Base-by-base conservation (phyloP, 2,113 vertebrate species). In the Mystacornis crossleyi region DNA sequence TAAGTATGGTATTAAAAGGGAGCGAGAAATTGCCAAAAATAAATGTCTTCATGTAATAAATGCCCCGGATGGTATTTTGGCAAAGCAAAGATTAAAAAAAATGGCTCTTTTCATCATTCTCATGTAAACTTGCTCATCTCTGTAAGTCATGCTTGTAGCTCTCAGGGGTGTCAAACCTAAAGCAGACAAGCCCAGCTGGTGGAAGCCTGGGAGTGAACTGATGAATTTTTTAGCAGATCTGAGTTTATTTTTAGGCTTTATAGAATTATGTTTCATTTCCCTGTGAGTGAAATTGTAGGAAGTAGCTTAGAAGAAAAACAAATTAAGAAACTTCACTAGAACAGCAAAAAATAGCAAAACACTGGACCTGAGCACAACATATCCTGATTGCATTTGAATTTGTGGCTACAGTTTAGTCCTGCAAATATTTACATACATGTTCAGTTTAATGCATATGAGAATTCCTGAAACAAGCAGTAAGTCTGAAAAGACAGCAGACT, bases 141-240 rank as follows among this genome's bases (percentile, higher is more conserved):
- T 90, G 23, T 95, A 92, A 96, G 87, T 93, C 83, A 71, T 75
- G 92, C 97, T 95, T 96, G 94, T 96, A 90, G 96, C 94, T 97
- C 97, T 97, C 90, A 92, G 88, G 96, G 95, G 95, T 95, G 94
- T 93, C 93, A 97, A 87, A 95, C 86, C 62, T 92, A 94, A 95
- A 95, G 97, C 96, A 97, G 97, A 97, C 97, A 97, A 95, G 93
- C 97, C 95, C 98, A 98, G 97, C 98, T 98, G 97, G 97, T 95
- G 34, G 87, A 97, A 95, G 81, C 86, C 45, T 95, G 86, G 69
- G 91, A 98, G 94, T 95, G 93, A 97, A 97, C 96, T 95, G 87
- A 96, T 97, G 94, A 97, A 96, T 97, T 98, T 98, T 95, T 98
- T 98, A 98, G 97, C 97, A 97, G 95, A 82, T 91, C 82, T 79